Percentiles rank a stretch among this genome's conserved stretches.
These are phyloP conservation scores for Spheniscus humboldti DNA, from an alignment of 2,797 vertebrate species.

Conservation along the genomic window DNA sequence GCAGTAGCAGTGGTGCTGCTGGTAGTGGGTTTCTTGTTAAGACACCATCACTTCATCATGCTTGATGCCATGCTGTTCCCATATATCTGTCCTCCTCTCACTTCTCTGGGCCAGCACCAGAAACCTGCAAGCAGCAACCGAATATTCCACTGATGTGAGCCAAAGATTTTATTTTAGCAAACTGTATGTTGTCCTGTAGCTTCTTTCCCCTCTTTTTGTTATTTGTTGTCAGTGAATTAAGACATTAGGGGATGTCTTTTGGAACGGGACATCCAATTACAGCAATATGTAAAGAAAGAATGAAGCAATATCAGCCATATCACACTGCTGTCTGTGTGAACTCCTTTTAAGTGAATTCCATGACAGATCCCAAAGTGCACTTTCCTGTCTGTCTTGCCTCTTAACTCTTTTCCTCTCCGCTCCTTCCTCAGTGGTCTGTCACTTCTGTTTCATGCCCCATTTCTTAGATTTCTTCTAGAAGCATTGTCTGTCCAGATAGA, in stretches of 20 bases:
- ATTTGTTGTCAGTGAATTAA: neutral
- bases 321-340: neutral
- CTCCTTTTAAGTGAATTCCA: neutral
- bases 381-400: neutral
- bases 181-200: fast-evolving
- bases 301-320: neutral
- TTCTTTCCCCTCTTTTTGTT: neutral
- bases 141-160: neutral
- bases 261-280: neutral
- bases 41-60: too few relatives aligned
- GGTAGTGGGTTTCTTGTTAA: neutral
- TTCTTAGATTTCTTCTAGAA: neutral
- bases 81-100: neutral
- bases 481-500: neutral
- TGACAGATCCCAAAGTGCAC: neutral
- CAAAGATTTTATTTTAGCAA: neutral
- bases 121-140: neutral
- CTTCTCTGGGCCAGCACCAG: neutral
- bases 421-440: neutral
- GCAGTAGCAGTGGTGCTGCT: neutral
- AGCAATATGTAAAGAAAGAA: neutral
- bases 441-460: neutral
- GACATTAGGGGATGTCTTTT: neutral
- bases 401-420: neutral
- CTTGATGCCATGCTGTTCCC: neutral